phyloP scores from a whole-genome alignment of 2,888 invertebrate species.

The Andrena chrysosceles region DNA sequence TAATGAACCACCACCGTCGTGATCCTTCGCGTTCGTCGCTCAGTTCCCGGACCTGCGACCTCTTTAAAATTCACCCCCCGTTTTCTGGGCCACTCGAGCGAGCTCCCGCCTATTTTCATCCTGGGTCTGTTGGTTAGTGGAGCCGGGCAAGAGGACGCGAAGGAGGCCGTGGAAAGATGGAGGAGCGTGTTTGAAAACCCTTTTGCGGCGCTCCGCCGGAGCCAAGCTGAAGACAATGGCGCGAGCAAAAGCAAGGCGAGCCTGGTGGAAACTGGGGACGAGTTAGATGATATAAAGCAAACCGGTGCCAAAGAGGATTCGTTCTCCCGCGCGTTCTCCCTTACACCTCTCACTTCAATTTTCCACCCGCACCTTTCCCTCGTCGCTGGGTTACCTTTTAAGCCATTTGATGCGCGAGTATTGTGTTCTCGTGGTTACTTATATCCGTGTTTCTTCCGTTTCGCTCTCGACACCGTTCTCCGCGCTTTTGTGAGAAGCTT shows the following conservation, averaged over 20 bases:
- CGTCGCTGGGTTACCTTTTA: slow-evolving; percentile 34
- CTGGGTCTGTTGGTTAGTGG: slow-evolving; percentile 42
- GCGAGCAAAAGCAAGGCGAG: slow-evolving; percentile 42
- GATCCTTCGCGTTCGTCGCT: slow-evolving; percentile 27
- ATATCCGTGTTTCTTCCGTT: slow-evolving; percentile 40
- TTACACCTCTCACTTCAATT: slow-evolving; percentile 31
- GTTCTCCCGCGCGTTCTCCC: slow-evolving; percentile 8
- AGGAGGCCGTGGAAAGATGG: slow-evolving; percentile 41
- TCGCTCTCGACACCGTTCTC: background rate
- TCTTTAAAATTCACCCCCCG: slow-evolving; percentile 37
- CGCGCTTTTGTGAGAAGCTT: background rate
- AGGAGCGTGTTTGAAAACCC: slow-evolving; percentile 41
- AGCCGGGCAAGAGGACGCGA: slow-evolving; percentile 9
- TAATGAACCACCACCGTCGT: slow-evolving; percentile 33
- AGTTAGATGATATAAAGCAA: slow-evolving; percentile 65
- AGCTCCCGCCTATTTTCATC: slow-evolving; percentile 68
- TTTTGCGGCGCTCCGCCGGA: slow-evolving; percentile 54
- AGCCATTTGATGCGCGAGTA: slow-evolving; percentile 25
- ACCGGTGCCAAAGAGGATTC: slow-evolving; percentile 50
- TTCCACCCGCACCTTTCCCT: slow-evolving; percentile 36
- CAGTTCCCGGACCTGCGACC: slow-evolving; percentile 59
- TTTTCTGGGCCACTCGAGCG: slow-evolving; percentile 54
- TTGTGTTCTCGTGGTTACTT: slow-evolving; percentile 42
- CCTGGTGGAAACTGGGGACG: slow-evolving; percentile 52
- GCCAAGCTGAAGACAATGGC: slow-evolving; percentile 66